Percentiles rank a stretch among this genome's conserved stretches.
Evolutionary conservation across 2,113 vertebrate species (phyloP).

Genomic region (Pelecanus crispus): DNA sequence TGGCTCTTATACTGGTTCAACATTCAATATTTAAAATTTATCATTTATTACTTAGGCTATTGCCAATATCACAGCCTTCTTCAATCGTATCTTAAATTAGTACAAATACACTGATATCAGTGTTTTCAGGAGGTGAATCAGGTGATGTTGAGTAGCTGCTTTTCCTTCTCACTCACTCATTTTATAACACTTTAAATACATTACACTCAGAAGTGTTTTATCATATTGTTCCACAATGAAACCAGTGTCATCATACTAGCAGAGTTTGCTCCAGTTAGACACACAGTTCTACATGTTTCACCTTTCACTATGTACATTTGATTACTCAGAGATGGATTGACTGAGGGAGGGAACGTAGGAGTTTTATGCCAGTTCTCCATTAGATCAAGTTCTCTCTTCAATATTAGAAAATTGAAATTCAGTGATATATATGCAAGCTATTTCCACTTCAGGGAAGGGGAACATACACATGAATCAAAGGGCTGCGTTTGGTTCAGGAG

Average conservation of each 20-base stretch:
- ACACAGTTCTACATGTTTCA: not conserved
- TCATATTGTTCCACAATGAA: not conserved
- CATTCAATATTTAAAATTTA: not conserved
- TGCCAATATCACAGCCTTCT: not conserved
- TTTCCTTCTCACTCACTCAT: not conserved
- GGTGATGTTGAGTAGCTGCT: not conserved
- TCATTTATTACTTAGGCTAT: not conserved
- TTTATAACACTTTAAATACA: not conserved
- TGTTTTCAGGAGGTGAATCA: fast-evolving
- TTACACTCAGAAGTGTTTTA: not conserved
- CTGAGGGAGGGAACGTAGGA: not conserved
- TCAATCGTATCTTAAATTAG: not conserved
- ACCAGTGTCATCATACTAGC: not conserved
- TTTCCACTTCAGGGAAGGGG: not conserved
- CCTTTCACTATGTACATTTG: not conserved
- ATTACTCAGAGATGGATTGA: not conserved
- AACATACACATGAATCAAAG: not conserved
- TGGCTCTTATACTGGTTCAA: not conserved
- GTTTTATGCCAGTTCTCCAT: not conserved
- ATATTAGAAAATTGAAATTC: not conserved
- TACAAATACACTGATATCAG: not conserved
- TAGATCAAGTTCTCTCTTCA: not conserved
- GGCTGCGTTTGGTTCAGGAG: not conserved
- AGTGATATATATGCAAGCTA: not conserved
- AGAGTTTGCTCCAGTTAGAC: not conserved